Evolutionary conservation across 2,888 invertebrate species (phyloP), one percentile per base, ranked within the genome.

Genomic region (Periphyllus acericola): DNA sequence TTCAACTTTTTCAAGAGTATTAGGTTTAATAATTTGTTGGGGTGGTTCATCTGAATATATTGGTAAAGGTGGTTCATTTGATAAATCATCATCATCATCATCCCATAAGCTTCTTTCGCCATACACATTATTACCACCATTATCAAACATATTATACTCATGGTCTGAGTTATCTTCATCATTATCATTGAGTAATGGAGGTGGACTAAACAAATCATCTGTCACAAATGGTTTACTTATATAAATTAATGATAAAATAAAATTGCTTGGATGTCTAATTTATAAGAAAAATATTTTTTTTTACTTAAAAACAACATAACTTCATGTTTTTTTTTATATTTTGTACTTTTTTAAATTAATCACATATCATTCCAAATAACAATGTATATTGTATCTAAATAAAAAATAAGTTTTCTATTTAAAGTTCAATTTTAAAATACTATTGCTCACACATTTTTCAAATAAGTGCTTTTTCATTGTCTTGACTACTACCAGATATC

Each of bases 121-220:
- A 80, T 66, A 87, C 17, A 81, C 11, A 55, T 86, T 78, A 79
- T 9, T 72, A 72, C 8, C 72, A 60, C 60, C 11, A 72, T 79
- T 52, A 74, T 74, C 80, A 87, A 87, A 87, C 40, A 87, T 80
- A 74, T 87, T 81, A 60, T 87, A 87, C n/a, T 89, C 89, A 52
- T 89, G 86, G 40, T 89, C 89, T 21, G 46, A 83, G 75, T 88
- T 87, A 40, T 89, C 89, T 34, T 89, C 83, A 25, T 89, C 89
- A 34, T 89, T 89, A 68, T 90, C 89, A 88, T 72, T 55, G n/a
- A 21, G n/a, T 75, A 89, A 86, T 66, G 89, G 89, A 19, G 89
- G 89, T 29, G 89, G 89, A 76, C 82, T 83, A 82, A 89, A 89
- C 11, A 79, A 71, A 68, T 89, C 89, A 60, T 71, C 89, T 89